Evolutionary conservation across 2,888 invertebrate genomes (phyloP).

Genomic region (Machimus atricapillus): DNA sequence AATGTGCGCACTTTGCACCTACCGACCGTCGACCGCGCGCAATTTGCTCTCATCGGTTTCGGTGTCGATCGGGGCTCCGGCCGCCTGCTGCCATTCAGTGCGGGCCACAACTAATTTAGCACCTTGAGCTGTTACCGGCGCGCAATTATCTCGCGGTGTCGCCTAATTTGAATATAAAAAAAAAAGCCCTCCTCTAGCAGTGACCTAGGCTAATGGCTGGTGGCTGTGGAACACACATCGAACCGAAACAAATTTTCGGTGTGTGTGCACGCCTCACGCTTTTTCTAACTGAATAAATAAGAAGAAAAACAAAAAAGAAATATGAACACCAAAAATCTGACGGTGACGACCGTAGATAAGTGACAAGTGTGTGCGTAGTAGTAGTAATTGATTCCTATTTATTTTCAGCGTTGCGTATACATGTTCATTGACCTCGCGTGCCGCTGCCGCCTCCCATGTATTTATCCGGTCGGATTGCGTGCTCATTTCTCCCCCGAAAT

Average conservation of each 20-base stretch:
- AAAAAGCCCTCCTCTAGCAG: slow-evolving; percentile 16
- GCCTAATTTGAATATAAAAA: background rate
- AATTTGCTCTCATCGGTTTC: background rate
- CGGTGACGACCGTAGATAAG: background rate
- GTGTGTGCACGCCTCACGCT: background rate
- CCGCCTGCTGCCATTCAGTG: background rate
- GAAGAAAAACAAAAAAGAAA: background rate
- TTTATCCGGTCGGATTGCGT: background rate
- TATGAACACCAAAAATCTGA: background rate
- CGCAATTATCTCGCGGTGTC: background rate
- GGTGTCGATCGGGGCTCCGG: background rate
- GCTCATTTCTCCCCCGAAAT: background rate
- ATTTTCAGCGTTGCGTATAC: slow-evolving; percentile 13
- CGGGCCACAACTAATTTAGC: background rate
- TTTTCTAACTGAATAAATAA: background rate
- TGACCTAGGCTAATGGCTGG: slow-evolving; percentile 34
- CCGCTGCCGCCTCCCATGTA: background rate
- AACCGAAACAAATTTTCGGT: background rate
- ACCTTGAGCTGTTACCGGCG: slow-evolving; percentile 1
- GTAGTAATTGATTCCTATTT: slow-evolving; percentile 10
- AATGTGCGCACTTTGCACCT: background rate
- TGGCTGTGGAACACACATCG: background rate
- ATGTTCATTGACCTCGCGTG: slow-evolving; percentile 32
- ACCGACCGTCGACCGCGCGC: too few relatives aligned
- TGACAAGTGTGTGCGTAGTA: slow-evolving; percentile 8